Conservation (phyloP, 2,888 invertebrate genomes). For the Macrosoma leucophasiata region DNA sequence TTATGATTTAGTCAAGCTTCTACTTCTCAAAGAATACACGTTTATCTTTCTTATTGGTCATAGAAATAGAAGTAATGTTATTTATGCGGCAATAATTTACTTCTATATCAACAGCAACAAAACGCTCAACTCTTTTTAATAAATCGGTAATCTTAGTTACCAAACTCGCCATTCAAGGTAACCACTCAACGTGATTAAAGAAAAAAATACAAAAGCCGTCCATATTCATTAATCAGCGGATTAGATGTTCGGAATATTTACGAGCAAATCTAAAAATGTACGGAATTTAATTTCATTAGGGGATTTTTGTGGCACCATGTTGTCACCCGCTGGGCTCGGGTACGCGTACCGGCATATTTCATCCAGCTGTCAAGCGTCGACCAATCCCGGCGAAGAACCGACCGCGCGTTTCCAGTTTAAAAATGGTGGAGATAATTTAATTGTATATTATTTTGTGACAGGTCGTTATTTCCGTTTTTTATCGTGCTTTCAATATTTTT, state of each 20-base stretch:
- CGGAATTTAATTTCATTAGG: conserved; percentile 76
- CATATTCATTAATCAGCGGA: conserved; percentile 70
- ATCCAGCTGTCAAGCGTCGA: conserved; percentile 65
- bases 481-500: conserved; percentile 60
- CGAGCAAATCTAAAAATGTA: conserved; percentile 69
- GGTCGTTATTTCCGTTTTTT: conserved; percentile 73
- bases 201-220: conserved; percentile 42
- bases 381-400: conserved; percentile 52
- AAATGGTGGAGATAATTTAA: conserved; percentile 74
- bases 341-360: conserved; percentile 59
- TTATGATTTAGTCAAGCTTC: too few species aligned
- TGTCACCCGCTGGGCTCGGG: conserved; percentile 69
- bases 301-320: conserved; percentile 68
- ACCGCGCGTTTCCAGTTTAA: conserved; percentile 58
- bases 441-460: conserved; percentile 75
- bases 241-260: conserved; percentile 71
- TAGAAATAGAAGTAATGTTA: too few species aligned
- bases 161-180: too few species aligned
- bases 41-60: too few species aligned
- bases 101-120: too few species aligned
- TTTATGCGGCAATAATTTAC: too few species aligned
- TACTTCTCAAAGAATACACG: too few species aligned
- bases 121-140: too few species aligned
- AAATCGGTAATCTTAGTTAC: too few species aligned
- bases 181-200: conserved; percentile 19